Evolutionary conservation across 2,797 vertebrate genomes (phyloP), one percentile per base, ranked within the genome.

Genomic region (Carapus acus): DNA sequence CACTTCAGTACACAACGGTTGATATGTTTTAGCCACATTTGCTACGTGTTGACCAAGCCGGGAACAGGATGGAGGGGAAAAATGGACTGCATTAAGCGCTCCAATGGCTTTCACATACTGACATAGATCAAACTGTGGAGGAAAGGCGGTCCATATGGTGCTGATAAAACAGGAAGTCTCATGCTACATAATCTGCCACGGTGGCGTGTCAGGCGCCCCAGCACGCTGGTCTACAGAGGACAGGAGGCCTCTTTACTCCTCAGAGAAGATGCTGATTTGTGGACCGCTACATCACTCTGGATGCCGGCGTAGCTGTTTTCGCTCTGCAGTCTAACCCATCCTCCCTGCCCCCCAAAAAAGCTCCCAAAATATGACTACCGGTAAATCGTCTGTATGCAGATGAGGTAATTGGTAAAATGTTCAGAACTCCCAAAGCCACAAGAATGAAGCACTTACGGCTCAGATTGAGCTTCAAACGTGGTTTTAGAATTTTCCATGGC

Each of bases 101-200:
- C 36, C 20, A 31, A 40, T 47, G 45, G 44, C 41, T 53, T 71
- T 58, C 19, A 62, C 31, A 62, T 42, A 0, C 38, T 6, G 52
- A 49, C 12, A 33, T 43, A 31, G 33, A 53, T 66, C 48, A 58
- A 23, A 49, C 27, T 39, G 13, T 7, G 1, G 16, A 33, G 42
- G 21, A 42, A 17, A 34, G 43, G 12, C 1, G 1, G 21, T 13
- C 38, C 62, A 57, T 46, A 50, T 69, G 54, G 65, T 21, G 20
- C 34, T 58, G 66, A 72, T 69, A 57, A 67, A 75, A 73, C 44
- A 45, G 49, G 29, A 72, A 62, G 52, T 71, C 43, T 64, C 37
- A 15, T 24, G 27, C 41, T 44, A 37, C 31, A 43, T 15, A 36
- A 5, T 43, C n/a, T 7, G 24, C 24, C 27, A 16, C 16, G 33